Evolutionary conservation across 35 echinoderm and acorn worm genomes (phyloP).

Genomic region (Patiria miniata): DNA sequence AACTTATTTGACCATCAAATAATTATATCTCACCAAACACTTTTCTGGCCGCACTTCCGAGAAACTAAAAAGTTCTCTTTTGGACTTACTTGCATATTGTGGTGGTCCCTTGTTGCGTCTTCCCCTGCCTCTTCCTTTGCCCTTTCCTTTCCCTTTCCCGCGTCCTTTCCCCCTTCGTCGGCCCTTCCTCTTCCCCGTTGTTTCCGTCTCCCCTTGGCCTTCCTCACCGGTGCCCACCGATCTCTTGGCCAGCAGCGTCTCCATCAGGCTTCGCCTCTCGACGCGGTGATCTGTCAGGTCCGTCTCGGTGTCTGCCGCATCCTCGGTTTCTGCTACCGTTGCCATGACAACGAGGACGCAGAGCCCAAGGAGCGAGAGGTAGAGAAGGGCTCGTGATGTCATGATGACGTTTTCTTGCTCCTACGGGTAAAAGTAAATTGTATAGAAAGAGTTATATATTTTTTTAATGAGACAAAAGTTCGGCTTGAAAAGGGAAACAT

Average conservation of each 20-base stretch:
- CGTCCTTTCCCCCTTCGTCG: neutral
- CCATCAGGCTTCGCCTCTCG: neutral
- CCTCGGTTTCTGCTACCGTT: neutral
- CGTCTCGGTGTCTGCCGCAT: neutral
- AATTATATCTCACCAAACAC: no score
- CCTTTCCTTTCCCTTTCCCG: neutral
- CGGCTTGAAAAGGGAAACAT: no score
- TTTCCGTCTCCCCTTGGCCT: neutral
- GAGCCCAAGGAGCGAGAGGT: neutral
- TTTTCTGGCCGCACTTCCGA: no score
- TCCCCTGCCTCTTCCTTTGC: neutral
- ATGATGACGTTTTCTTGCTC: neutral
- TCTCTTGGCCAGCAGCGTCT: neutral
- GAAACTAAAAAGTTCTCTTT: no score
- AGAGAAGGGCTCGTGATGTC: neutral
- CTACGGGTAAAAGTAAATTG: neutral
- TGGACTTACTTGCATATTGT: no score
- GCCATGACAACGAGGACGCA: neutral
- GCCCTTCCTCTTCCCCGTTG: neutral
- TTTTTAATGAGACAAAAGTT: no score
- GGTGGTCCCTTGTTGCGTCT: no score
- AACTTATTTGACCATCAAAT: no score
- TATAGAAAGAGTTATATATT: no score
- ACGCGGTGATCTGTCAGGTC: neutral
- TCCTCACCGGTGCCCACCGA: neutral